A percentile compares a stretch with the other conserved stretches of the same genome.
Evolutionary conservation across 2,888 invertebrate genomes (phyloP).

Genomic region (Euplagia quadripunctaria): DNA sequence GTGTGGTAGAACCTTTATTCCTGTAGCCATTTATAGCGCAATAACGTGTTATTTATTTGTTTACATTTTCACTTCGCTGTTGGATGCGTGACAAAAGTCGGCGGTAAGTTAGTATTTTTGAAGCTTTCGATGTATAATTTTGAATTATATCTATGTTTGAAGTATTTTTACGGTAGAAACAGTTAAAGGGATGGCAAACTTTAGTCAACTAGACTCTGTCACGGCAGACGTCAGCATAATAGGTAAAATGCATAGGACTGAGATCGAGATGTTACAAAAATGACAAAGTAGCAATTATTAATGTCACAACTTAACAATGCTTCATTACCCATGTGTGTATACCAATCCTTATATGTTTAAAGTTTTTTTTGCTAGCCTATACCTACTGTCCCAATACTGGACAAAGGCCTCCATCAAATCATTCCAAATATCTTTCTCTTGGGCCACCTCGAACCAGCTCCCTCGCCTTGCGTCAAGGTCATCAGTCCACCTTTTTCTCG

Average conservation of each 20-base stretch:
- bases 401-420: neutral
- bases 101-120: conserved; percentile 1
- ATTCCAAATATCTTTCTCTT: too few relatives aligned
- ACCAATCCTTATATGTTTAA: too few relatives aligned
- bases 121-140: neutral
- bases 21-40: conserved; percentile 17
- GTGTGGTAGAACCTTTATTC: conserved; percentile 10
- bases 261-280: too few relatives aligned
- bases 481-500: too few relatives aligned
- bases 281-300: too few relatives aligned
- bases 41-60: conserved; percentile 36
- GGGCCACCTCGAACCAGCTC: too few relatives aligned
- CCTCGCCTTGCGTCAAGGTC: too few relatives aligned
- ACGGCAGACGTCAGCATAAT: too few relatives aligned
- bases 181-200: neutral
- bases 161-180: neutral
- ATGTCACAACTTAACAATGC: too few relatives aligned
- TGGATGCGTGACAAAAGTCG: conserved; percentile 7
- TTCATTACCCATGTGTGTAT: neutral
- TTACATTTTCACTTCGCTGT: conserved; percentile 30
- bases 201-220: too few relatives aligned
- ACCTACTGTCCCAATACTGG: neutral
- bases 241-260: too few relatives aligned
- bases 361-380: neutral
- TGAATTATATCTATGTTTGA: neutral